These are phyloP conservation scores for Archocentrus centrarchus DNA, from an alignment of 2,113 vertebrate species.

Conservation along the genomic window DNA sequence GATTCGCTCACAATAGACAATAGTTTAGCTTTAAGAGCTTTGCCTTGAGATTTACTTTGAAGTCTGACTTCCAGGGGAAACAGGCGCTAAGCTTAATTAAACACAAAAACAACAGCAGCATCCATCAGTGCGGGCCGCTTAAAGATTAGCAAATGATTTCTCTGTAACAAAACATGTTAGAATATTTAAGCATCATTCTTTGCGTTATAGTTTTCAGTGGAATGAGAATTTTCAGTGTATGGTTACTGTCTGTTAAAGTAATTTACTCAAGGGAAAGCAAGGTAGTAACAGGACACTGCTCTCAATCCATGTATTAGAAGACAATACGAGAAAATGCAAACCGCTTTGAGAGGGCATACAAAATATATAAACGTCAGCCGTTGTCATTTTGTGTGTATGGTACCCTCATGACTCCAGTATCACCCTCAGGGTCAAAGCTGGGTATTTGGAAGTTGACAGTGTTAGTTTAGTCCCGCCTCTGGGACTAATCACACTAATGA, in stretches of 20 bases:
- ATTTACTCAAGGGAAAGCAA: neutral
- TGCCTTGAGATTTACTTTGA: neutral
- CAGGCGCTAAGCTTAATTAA: neutral
- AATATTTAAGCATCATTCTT: neutral
- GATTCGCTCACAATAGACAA: neutral
- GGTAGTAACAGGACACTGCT: neutral
- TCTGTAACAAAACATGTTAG: neutral
- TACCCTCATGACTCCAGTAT: constrained; percentile 33
- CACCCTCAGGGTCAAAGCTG: constrained; percentile 45
- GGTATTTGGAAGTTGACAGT: constrained; percentile 55
- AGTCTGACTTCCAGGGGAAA: neutral
- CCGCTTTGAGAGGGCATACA: neutral
- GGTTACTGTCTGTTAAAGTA: neutral
- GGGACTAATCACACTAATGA: constrained; percentile 82
- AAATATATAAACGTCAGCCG: constrained; percentile 21
- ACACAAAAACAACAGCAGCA: neutral
- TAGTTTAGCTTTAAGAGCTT: neutral
- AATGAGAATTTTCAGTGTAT: neutral
- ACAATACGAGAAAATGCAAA: constrained; percentile 13
- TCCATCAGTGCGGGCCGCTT: neutral
- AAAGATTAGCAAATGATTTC: neutral
- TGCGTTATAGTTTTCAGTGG: neutral
- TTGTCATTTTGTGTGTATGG: constrained; percentile 30
- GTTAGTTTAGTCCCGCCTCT: constrained; percentile 68
- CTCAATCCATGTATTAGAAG: neutral